Base-by-base conservation (phyloP, 2,797 vertebrate species). In the Acanthiza pusilla region DNA sequence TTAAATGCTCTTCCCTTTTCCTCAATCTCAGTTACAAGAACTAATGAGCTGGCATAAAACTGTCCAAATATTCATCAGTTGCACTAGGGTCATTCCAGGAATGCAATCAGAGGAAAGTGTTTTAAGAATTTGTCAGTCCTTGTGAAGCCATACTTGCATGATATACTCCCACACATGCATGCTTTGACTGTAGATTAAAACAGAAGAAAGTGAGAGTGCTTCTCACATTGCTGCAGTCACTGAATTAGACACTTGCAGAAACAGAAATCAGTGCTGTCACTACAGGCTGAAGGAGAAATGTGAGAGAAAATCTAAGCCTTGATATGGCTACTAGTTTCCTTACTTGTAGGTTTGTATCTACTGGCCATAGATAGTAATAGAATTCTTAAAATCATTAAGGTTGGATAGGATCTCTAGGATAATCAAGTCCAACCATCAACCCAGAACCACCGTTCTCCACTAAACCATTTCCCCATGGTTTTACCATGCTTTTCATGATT, bases 211-310 rank as follows among this genome's bases (percentile, higher is more conserved):
- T 47, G 75, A 91, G 72, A 92, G 61, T 3, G 9, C 40, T 82
- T 93, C 78, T 91, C 45, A 79, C 71, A 50, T 27, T 62, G 50
- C 71, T 85, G 85, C 72, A 92, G 78, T 85, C 65, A 60, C 68
- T 83, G 78, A 89, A 70, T 88, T 79, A 94, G 85, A 48, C 18
- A 55, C 61, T 96, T 91, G 40, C 50, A 82, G 71, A 85, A 88
- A 5, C 27, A 91, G 36, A 72, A 58, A 75, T 58, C 77, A 73
- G 32, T 58, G 45, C 65, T 94, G 60, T 88, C 85, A 65, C 65
- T 83, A 50, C 26, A 38, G 29, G 36, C 34, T 91, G 78, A 47
- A 75, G n/a, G 20, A 85, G 51, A 85, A 91, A 79, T 32, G 50
- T 17, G n/a, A 73, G 58, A 71, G 27, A 85, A 90, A 90, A 91